These are phyloP conservation scores for Lepidochrysops patricia DNA, from an alignment of 2,888 invertebrate genomes.

Conservation along the genomic window DNA sequence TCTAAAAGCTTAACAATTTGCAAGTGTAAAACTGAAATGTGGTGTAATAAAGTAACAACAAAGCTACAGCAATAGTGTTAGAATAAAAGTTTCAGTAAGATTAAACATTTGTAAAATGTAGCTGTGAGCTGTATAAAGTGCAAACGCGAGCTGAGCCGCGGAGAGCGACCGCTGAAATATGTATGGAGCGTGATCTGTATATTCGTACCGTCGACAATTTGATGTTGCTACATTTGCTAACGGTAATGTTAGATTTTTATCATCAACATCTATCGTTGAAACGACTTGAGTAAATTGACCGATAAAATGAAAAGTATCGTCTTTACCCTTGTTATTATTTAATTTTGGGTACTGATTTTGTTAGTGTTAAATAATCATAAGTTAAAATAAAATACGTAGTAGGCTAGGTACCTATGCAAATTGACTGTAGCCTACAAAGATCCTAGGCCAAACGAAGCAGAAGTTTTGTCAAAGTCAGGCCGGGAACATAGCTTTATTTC, in stretches of 20 bases:
- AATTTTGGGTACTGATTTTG: no score
- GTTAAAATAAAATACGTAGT: no score
- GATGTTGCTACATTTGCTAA: not conserved
- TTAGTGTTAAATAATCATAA: no score
- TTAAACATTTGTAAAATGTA: not conserved
- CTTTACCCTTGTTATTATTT: no score
- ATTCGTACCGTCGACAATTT: slow-evolving; percentile 1
- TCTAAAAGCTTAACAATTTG: no score
- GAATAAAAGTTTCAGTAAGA: not conserved
- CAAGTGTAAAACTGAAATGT: not conserved
- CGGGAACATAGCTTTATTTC: no score
- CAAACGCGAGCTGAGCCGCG: not conserved
- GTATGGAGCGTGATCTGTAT: slow-evolving; percentile 2
- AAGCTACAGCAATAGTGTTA: not conserved
- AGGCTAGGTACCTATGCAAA: no score
- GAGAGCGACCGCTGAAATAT: slow-evolving; percentile 4
- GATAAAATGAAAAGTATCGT: no score
- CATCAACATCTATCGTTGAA: not conserved
- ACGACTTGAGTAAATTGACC: no score
- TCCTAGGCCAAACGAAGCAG: no score
- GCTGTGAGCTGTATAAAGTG: not conserved
- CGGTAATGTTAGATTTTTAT: not conserved
- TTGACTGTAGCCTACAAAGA: no score
- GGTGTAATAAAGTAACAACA: not conserved
- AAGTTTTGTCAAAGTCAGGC: no score